Percentiles rank a stretch among this genome's conserved stretches.
Conservation (phyloP, 2,113 vertebrate species). For the Panthera uncia region DNA sequence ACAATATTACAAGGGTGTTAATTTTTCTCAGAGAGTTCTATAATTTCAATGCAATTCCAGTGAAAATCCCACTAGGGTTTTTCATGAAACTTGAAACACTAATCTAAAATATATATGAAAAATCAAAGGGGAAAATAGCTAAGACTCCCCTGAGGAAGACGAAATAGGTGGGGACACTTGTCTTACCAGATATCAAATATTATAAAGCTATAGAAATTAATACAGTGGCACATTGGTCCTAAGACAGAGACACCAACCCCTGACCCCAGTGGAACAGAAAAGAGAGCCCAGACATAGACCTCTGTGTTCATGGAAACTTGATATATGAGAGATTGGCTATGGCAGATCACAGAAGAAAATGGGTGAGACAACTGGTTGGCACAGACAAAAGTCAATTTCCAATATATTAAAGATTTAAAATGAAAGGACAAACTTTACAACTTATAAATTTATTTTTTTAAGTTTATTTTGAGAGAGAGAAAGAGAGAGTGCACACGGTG, state of each 20-base stretch:
- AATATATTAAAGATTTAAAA: neutral
- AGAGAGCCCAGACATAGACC: neutral
- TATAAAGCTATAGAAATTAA: slow-evolving; percentile 5
- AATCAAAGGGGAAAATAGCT: neutral
- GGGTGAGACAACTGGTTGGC: neutral
- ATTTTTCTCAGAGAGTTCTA: neutral
- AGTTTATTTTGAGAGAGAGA: no score
- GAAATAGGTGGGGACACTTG: neutral
- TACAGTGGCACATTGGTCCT: neutral
- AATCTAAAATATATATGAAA: slow-evolving; percentile 30
- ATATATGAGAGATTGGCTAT: neutral
- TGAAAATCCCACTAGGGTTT: slow-evolving; percentile 25
- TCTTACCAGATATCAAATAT: neutral
- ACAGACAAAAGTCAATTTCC: neutral
- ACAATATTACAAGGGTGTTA: slow-evolving; percentile 19
- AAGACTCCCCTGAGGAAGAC: neutral
- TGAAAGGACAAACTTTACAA: neutral
- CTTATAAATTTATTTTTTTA: neutral
- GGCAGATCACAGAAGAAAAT: neutral
- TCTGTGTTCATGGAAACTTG: neutral
- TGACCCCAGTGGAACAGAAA: neutral
- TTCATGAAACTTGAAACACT: slow-evolving; percentile 11
- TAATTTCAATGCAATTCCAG: neutral
- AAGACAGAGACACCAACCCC: neutral
- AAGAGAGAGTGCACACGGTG: no score